Evolutionary conservation across 2,113 vertebrate genomes (phyloP).

Genomic region (Nansenia antarctica): DNA sequence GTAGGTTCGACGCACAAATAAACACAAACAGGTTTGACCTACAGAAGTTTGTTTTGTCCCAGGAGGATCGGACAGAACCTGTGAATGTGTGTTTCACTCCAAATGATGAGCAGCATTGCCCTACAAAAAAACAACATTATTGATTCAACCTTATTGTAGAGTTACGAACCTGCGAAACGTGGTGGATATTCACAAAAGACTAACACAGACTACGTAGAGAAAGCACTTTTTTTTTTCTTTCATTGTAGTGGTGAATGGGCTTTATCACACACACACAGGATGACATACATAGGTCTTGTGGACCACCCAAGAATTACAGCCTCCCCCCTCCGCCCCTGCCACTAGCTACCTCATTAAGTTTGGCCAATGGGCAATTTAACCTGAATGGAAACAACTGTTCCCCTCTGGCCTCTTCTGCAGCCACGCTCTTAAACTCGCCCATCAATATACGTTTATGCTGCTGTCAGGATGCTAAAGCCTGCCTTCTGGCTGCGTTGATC

Average conservation of each 20-base stretch:
- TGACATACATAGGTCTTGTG: neutral
- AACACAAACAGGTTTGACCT: too few relatives aligned
- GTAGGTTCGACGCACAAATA: too few relatives aligned
- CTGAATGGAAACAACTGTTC: conserved; percentile 37
- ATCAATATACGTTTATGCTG: conserved; percentile 60
- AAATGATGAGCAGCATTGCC: neutral
- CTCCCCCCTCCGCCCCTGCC: conserved; percentile 13
- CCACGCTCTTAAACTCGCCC: conserved; percentile 49
- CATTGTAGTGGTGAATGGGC: neutral
- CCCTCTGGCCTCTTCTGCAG: conserved; percentile 35
- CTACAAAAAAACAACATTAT: neutral
- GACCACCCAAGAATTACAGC: conserved; percentile 24
- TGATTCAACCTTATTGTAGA: neutral
- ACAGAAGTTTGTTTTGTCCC: neutral
- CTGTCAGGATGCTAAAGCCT: conserved; percentile 29
- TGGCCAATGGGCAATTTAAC: conserved; percentile 23
- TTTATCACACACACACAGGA: conserved; percentile 1
- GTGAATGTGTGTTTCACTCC: neutral
- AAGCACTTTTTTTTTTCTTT: neutral
- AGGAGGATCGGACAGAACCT: neutral
- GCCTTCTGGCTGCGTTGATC: conserved; percentile 15
- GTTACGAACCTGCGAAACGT: neutral
- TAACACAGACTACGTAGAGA: neutral
- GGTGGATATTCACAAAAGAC: neutral
- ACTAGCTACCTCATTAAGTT: conserved; percentile 42